Conservation (phyloP, 37 sponge, comb jelly and placozoan genomes). For the Spongilla lacustris region DNA sequence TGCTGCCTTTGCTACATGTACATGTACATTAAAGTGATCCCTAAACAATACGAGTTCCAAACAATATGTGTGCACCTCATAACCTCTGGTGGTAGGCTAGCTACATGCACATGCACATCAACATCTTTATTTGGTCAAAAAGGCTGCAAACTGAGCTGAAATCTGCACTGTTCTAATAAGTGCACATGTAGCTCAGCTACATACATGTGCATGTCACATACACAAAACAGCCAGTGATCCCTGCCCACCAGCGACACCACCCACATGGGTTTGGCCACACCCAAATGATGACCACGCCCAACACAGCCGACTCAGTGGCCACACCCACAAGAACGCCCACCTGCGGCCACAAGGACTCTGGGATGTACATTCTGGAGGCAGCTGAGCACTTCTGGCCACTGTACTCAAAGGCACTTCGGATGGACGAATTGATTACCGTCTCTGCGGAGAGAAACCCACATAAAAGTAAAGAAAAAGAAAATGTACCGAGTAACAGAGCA, state of each 20-base stretch:
- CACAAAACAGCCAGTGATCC: not conserved
- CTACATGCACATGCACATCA: no score
- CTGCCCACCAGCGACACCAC: no score
- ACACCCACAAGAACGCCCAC: constrained; percentile 26
- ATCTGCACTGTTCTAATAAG: no score
- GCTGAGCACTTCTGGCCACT: constrained; percentile 99
- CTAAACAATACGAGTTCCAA: no score
- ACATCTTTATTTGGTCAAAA: no score
- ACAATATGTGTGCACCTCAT: no score
- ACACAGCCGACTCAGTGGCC: not conserved
- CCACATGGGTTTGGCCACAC: not conserved
- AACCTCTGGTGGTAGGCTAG: no score
- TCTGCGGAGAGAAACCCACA: constrained; percentile 38
- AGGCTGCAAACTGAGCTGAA: no score
- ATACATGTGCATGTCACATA: constrained; percentile 2
- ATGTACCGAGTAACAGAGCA: no score
- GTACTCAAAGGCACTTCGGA: constrained; percentile 95
- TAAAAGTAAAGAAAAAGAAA: no score
- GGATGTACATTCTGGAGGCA: constrained; percentile 88
- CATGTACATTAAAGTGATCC: no score
- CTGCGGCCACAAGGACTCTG: constrained; percentile 87
- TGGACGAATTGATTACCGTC: constrained; percentile 70
- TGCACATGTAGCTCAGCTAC: not conserved
- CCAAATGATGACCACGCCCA: not conserved
- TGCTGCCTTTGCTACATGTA: no score